Percentiles rank a stretch among this genome's conserved stretches.
phyloP scores from a whole-genome alignment of 2,888 invertebrate genomes.

The Sphaeridia pumilis region DNA sequence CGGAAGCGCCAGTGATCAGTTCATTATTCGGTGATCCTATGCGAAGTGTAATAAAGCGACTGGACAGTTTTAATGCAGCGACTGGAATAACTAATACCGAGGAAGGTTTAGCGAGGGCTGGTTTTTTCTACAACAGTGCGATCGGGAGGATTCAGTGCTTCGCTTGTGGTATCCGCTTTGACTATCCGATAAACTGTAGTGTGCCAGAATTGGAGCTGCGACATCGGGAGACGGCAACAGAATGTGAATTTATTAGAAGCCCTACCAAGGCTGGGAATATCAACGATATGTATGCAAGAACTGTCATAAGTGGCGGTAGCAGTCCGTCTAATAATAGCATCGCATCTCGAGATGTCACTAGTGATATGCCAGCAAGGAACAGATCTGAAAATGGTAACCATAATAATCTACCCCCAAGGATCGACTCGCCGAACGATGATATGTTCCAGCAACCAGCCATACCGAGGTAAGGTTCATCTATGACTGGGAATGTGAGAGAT shows the following conservation, averaged over 20 bases:
- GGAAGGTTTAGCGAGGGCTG: background rate
- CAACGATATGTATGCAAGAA: background rate
- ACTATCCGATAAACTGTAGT: slow-evolving; percentile 1
- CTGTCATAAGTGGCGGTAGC: background rate
- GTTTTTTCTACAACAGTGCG: background rate
- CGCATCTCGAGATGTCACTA: too few relatives aligned
- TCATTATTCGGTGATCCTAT: slow-evolving; percentile 1
- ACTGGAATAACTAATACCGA: background rate
- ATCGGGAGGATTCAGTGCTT: slow-evolving; percentile 4
- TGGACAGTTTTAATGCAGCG: background rate
- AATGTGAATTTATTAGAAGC: slow-evolving; percentile 1
- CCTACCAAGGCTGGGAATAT: slow-evolving; percentile 2
- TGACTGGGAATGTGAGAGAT: too few relatives aligned
- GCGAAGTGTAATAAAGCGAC: background rate
- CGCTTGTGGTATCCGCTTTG: background rate
- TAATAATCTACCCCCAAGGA: too few relatives aligned
- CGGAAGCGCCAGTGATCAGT: background rate
- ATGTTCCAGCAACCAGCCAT: too few relatives aligned
- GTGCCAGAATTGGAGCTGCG: background rate
- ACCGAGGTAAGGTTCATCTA: too few relatives aligned
- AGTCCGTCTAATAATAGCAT: background rate
- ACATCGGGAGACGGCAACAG: background rate
- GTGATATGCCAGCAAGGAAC: too few relatives aligned
- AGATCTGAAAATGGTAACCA: too few relatives aligned
- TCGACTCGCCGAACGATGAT: too few relatives aligned